These are phyloP conservation scores for Psittacula echo DNA, from an alignment of 2,797 vertebrate genomes.

Conservation along the genomic window DNA sequence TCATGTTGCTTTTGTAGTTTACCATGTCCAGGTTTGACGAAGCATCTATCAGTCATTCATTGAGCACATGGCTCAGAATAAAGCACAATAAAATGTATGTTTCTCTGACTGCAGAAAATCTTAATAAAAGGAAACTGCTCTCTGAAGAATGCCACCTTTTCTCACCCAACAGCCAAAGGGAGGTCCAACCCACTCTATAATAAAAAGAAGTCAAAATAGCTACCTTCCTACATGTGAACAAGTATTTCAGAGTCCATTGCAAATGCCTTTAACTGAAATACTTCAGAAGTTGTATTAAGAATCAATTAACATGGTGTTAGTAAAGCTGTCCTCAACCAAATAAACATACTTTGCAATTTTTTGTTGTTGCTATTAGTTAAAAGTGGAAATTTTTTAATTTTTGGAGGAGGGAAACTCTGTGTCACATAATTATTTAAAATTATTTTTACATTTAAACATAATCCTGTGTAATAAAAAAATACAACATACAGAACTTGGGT, in stretches of 20 bases:
- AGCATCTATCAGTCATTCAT: background rate
- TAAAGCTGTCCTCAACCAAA: background rate
- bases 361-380: background rate
- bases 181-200: background rate
- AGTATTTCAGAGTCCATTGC: background rate
- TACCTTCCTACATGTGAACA: background rate
- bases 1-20: background rate
- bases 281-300: background rate
- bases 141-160: background rate
- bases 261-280: background rate
- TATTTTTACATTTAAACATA: background rate
- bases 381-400: background rate
- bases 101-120: background rate
- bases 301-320: background rate
- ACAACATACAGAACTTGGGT: background rate
- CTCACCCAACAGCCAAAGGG: background rate
- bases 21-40: background rate
- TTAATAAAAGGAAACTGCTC: slow-evolving; percentile 24
- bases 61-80: slow-evolving; percentile 11
- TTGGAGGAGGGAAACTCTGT: background rate
- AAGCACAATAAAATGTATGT: background rate
- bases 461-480: background rate
- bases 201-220: background rate
- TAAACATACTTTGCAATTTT: background rate
- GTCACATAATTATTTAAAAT: background rate